Conservation (phyloP, 2,113 vertebrate genomes). For the Monopterus albus region DNA sequence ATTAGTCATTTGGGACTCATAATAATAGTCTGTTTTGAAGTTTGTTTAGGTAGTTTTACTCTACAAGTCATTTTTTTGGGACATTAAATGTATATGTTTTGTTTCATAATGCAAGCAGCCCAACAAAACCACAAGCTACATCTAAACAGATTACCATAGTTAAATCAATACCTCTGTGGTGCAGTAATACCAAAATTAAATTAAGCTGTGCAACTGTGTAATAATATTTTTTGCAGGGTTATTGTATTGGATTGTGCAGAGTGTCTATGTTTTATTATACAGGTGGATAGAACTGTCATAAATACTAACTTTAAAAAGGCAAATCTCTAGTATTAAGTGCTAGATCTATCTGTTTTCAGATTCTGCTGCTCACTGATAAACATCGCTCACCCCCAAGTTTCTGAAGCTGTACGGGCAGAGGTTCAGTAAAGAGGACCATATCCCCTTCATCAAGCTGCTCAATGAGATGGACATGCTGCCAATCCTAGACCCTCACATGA, state of each 20-base stretch:
- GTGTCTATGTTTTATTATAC: not conserved
- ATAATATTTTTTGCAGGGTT: not conserved
- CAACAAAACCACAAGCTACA: not conserved
- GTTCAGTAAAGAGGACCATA: conserved; percentile 96
- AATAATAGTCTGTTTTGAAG: not conserved
- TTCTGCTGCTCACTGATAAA: not conserved
- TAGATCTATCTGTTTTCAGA: not conserved
- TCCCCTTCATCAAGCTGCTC: conserved; percentile 93
- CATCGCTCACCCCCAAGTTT: conserved; percentile 79
- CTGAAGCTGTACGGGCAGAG: conserved; percentile 93
- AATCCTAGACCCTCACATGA: conserved; percentile 94
- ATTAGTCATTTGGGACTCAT: not conserved
- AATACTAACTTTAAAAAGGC: not conserved
- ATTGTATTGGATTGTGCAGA: too few species aligned
- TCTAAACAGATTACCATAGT: not conserved
- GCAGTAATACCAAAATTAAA: not conserved
- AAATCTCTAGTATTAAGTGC: too few species aligned
- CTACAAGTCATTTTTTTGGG: too few species aligned
- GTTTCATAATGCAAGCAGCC: not conserved
- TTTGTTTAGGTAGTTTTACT: not conserved
- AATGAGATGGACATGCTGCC: conserved; percentile 95
- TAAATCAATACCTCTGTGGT: not conserved
- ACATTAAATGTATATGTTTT: too few species aligned
- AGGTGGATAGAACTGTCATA: not conserved
- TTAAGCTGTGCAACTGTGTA: not conserved